Conservation (phyloP, 1,140 invertebrate genomes). For the Hylyphantes graminicola region DNA sequence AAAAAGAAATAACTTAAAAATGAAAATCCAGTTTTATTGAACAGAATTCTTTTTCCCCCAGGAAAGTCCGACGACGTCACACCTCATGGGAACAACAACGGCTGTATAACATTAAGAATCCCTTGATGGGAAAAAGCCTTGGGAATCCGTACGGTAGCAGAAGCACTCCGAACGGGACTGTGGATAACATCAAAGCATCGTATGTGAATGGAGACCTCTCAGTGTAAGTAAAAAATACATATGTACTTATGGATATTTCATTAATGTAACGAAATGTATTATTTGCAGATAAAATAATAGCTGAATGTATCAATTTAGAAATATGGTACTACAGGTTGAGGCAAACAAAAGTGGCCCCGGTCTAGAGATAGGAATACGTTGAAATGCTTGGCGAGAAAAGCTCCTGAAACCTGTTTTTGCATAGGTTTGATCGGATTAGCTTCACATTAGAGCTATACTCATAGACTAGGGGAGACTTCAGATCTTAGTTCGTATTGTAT, state of each 20-base stretch:
- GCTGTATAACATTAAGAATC: conserved; percentile 64
- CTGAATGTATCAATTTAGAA: background rate
- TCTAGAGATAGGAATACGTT: too few species aligned
- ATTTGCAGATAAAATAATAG: background rate
- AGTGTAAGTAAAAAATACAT: conserved; percentile 21
- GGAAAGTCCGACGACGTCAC: conserved; percentile 63
- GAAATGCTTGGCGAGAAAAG: too few species aligned
- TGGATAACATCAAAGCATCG: conserved; percentile 61
- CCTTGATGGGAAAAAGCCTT: conserved; percentile 63
- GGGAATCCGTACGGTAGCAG: conserved; percentile 63
- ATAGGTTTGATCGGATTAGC: too few species aligned
- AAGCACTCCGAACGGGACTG: conserved; percentile 61
- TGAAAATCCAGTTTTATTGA: too few species aligned
- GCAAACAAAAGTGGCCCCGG: too few species aligned
- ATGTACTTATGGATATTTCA: background rate
- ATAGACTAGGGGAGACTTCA: too few species aligned
- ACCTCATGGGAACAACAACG: conserved; percentile 65
- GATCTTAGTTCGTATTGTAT: too few species aligned
- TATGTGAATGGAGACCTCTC: conserved; percentile 62
- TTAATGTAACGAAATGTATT: background rate
- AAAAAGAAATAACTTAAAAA: too few species aligned
- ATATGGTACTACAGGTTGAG: too few species aligned
- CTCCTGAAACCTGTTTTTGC: too few species aligned
- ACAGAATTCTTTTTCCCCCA: conserved; percentile 11
- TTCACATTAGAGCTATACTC: too few species aligned